Evolutionary conservation across 1,140 invertebrate species (phyloP), one percentile per base, ranked within the genome.

Genomic region (Pomacea maculata): DNA sequence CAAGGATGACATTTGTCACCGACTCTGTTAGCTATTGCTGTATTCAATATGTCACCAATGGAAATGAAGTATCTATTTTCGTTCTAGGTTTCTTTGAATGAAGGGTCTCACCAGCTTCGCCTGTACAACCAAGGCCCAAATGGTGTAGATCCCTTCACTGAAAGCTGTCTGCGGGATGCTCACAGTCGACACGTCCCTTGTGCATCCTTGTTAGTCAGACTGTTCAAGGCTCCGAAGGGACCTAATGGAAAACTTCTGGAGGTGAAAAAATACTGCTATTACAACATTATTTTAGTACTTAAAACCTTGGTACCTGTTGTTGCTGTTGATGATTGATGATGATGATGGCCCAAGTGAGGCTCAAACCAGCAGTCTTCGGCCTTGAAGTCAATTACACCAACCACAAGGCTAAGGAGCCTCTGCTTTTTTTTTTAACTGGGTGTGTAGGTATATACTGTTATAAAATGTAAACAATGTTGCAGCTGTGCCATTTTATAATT

Each of bases 31-130:
- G 6, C 34, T 25, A 25, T 45, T 45, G 6, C 34, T 45, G 34
- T 45, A 45, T 45, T 2, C 3, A 45, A 45, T 45, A 45, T 45
- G 34, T 45, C 34, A 6, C 34, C 34, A 45, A 45, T 45, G 34
- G 34, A 45, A 45, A 45, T 45, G 3, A 45, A 2, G 6, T 45
- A 45, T 45, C 0, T 45, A 45, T 45, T 64, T 57, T 72, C 68
- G 55, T 79, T 82, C 2, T 67, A 90, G 89, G 83, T 90, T 15
- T 89, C 90, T 7, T 76, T 91, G n/a, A 91, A 91, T 87, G 88
- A 90, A 78, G 90, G 90, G 67, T 88, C 85, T 57, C 89, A 90
- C 82, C 90, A 91, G 85, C 80, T 91, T 64, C 80, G 90, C 25
- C 68, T 91, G 68, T 91, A 87, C 75, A 80, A 81, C 64, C 82